Base-by-base conservation (phyloP, 92 coral and sea anemone genomes). In the Palythoa grandiflora region DNA sequence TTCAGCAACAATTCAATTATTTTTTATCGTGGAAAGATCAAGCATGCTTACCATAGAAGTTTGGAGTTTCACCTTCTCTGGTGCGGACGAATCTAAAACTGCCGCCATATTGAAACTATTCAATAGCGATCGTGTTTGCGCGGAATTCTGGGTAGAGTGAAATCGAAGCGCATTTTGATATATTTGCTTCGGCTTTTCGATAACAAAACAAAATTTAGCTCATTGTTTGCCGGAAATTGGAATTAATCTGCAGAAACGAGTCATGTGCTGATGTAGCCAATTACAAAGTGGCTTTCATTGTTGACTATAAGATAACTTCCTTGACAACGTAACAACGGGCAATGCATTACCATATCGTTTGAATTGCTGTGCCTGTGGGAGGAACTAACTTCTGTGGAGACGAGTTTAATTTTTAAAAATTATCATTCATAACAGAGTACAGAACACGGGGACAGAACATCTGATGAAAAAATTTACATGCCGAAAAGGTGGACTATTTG, bases 41-140 rank as follows among this genome's bases (percentile, higher is more conserved):
- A 44, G 10, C 5, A 35, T 75, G 40, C 88, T 75, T 93, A 97
- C 99, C 99, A 97, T 97, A 0, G 99, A 95, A 38, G 98, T 97
- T 78, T 97, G 94, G 14, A 97, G 68, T 11, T 61, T 85, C 36
- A 94, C 91, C 12, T 38, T 37, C 21, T 90, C 55, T 40, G 79
- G 75, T 38, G 90, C 89, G n/a, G 85, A 80, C 40, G 75, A 20
- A 44, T 66, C 86, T n/a, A 21, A 81, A 81, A 40, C 59, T 84
- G 89, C 94, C 93, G 94, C 98, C 98, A 95, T 95, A 81, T 95
- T 95, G 94, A 85, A 53, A 7, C 61, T 44, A 44, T 44, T 61
- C 11, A 50, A 19, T 55, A 68, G 20, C 54, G 59, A 44, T 44
- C 50, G 7, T 0, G 50, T 44, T 1, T 39, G 54, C 50, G 81